Evolutionary conservation across 1,140 invertebrate species (phyloP), one percentile per base, ranked within the genome.

Genomic region (Temnothorax longispinosus): DNA sequence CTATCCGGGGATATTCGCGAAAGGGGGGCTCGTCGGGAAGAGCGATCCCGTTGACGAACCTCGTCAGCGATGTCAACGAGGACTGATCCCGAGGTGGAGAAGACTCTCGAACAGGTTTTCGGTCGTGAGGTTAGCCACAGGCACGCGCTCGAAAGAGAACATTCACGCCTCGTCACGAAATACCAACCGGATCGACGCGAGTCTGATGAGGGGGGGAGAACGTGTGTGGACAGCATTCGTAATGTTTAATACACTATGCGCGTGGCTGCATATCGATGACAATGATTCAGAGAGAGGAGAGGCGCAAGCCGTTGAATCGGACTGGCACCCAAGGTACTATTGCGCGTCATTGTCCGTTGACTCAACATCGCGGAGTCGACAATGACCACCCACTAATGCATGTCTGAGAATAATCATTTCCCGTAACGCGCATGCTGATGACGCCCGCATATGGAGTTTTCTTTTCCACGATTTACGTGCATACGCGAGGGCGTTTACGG

Each of bases 101-200:
- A 44, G n/a, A 11, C 74, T 58, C 47, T 35, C 52, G 89, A 90
- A 90, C 89, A 90, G 89, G 89, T 90, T 90, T 90, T 90, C 50
- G 81, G 56, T 69, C 81, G 64, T 78, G 86, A 90, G 89, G 88
- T 88, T 90, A 88, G 86, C 89, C 88, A 86, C 89, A 88, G 87
- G 89, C 89, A 86, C 89, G 81, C 87, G 86, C 76, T 60, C 58
- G 60, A 32, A 52, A 76, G 87, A 88, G 82, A 88, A 77, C 74
- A 82, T 90, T 90, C 90, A 87, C 87, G 89, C 84, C 87, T 87
- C 54, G 67, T 72, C 78, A 89, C 69, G 80, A 91, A 89, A 89
- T 91, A 89, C 78, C 77, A 32, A 87, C 78, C 84, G 58, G 11
- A 87, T 87, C 84, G 56, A 62, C 13, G 15, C 50, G 54, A 18